These are phyloP conservation scores for Notoglanidium macrostoma DNA, from an alignment of 2,797 vertebrate species.

Conservation along the genomic window DNA sequence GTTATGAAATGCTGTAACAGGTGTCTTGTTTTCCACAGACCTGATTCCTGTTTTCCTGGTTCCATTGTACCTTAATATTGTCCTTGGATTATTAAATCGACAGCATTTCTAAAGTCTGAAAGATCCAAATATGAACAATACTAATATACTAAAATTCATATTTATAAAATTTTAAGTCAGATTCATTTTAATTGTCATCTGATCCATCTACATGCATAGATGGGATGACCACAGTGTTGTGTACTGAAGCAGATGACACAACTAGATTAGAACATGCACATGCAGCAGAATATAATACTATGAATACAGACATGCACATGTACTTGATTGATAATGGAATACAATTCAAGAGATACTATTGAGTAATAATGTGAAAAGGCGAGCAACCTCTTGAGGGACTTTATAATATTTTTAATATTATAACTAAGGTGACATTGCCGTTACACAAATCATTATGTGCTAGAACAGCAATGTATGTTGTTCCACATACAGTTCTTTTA, in stretches of 20 bases:
- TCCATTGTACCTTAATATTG: background rate
- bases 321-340: too few relatives aligned
- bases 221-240: too few relatives aligned
- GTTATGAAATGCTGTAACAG: conserved; percentile 64
- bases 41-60: conserved; percentile 6
- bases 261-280: too few relatives aligned
- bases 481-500: conserved; percentile 35
- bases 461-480: background rate
- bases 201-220: too few relatives aligned
- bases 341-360: too few relatives aligned
- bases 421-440: background rate
- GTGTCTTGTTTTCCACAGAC: conserved; percentile 47
- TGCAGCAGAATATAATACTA: too few relatives aligned
- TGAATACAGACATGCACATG: too few relatives aligned
- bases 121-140: background rate
- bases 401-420: background rate
- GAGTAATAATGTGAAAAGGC: too few relatives aligned
- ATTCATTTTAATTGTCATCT: background rate
- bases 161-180: background rate
- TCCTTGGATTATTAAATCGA: background rate
- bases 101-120: background rate
- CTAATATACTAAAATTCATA: background rate
- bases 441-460: too few relatives aligned
- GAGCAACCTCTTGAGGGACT: background rate
- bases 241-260: too few relatives aligned